Percentiles rank a stretch among this genome's conserved stretches.
Conservation (phyloP, 2,113 vertebrate genomes). For the Cromileptes altivelis region DNA sequence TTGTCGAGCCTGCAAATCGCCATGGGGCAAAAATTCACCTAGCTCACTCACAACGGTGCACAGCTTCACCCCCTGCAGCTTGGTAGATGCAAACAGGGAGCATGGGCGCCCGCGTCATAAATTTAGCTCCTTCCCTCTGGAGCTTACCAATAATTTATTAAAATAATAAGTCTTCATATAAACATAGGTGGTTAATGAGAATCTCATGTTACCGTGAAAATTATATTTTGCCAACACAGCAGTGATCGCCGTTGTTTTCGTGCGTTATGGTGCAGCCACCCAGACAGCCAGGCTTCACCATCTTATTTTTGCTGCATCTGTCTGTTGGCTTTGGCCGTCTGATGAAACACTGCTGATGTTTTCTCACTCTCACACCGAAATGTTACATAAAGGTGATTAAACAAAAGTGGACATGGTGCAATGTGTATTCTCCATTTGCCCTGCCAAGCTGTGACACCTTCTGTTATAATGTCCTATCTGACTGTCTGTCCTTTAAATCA, state of each 20-base stretch:
- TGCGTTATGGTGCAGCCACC: not conserved
- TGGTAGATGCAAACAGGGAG: not conserved
- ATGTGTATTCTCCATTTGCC: not conserved
- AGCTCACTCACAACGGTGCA: not conserved
- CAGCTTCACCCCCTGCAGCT: not conserved
- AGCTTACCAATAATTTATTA: no score
- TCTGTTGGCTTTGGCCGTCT: not conserved
- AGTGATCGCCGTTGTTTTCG: not conserved
- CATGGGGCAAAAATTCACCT: not conserved
- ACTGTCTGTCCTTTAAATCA: not conserved
- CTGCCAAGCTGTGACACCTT: not conserved
- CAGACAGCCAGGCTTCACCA: not conserved
- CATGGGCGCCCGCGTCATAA: not conserved
- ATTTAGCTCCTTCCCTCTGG: rapidly evolving
- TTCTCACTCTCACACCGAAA: not conserved
- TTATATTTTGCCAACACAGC: not conserved
- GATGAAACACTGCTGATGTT: not conserved
- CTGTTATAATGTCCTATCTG: not conserved
- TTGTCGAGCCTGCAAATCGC: not conserved
- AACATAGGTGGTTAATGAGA: rapidly evolving
- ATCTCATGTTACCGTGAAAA: not conserved
- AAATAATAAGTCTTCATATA: no score
- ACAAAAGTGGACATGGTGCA: not conserved
- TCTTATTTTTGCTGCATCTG: not conserved
- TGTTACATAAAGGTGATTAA: not conserved